Percentiles rank a stretch among this genome's conserved stretches.
Evolutionary conservation across 2,888 invertebrate genomes (phyloP).

Genomic region (Podabrus alpinus): DNA sequence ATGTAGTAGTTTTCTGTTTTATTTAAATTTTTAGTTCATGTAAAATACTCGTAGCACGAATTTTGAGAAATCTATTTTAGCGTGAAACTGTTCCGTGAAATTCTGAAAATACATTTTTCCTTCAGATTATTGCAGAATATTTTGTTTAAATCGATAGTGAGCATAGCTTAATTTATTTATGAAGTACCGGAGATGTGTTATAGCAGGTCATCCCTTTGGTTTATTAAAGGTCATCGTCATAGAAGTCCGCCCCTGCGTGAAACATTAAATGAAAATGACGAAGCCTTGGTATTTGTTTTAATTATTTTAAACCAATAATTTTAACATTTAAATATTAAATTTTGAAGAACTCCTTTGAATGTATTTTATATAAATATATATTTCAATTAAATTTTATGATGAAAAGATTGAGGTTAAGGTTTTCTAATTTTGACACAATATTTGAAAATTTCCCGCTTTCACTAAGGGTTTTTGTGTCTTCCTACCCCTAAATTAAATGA

Average conservation of each 20-base stretch:
- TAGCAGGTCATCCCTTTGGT: too few relatives aligned
- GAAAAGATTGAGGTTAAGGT: neutral
- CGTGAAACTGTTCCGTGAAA: too few relatives aligned
- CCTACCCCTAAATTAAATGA: neutral
- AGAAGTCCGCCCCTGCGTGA: neutral
- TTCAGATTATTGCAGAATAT: too few relatives aligned
- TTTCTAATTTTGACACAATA: neutral
- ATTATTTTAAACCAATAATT: neutral
- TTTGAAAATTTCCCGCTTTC: neutral
- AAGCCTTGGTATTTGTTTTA: neutral
- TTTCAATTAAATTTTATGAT: neutral
- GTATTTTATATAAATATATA: too few relatives aligned
- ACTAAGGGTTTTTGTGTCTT: neutral
- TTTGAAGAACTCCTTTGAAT: neutral
- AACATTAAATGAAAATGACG: neutral
- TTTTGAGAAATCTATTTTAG: too few relatives aligned
- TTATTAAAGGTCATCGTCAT: neutral
- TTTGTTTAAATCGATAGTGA: too few relatives aligned
- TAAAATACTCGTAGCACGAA: too few relatives aligned
- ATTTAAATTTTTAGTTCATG: too few relatives aligned
- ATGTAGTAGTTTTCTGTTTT: too few relatives aligned
- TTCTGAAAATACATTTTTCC: too few relatives aligned
- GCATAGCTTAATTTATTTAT: too few relatives aligned
- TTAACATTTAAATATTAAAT: neutral
- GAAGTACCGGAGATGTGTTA: too few relatives aligned